These are phyloP conservation scores for Acanthornis magna DNA, from an alignment of 2,797 vertebrate genomes.

Conservation along the genomic window DNA sequence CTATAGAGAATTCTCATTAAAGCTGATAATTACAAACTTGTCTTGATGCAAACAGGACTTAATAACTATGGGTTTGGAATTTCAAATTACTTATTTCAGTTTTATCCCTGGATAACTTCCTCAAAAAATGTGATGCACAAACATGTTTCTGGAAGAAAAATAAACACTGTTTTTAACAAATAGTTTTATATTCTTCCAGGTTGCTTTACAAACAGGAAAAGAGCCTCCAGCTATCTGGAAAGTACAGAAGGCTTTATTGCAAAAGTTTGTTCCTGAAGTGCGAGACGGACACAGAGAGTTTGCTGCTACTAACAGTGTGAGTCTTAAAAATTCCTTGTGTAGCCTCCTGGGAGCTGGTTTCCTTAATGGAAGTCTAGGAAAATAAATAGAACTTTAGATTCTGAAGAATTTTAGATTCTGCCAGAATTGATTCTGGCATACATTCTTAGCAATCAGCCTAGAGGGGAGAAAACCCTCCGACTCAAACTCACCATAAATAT, in stretches of 20 bases:
- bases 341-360: not conserved
- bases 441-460: not conserved
- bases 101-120: not conserved
- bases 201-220: slow-evolving; percentile 86
- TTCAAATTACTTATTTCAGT: not conserved
- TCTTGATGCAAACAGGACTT: not conserved
- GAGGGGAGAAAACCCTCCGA: accelerated
- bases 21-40: not conserved
- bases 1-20: not conserved
- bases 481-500: not conserved
- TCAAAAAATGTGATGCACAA: not conserved
- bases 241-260: slow-evolving; percentile 97
- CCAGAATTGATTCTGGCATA: not conserved
- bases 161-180: not conserved
- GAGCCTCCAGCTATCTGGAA: slow-evolving; percentile 99
- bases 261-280: slow-evolving; percentile 97
- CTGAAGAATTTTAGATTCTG: too few relatives aligned
- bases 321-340: slow-evolving; percentile 57
- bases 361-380: not conserved
- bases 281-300: slow-evolving; percentile 93
- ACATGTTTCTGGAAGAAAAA: not conserved
- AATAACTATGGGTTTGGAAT: not conserved
- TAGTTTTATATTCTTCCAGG: slow-evolving; percentile 72
- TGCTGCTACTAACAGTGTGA: slow-evolving; percentile 97
- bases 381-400: too few relatives aligned